Percentiles rank a stretch among this genome's conserved stretches.
Conservation (phyloP, 2,797 vertebrate genomes). For the Spatula clypeata region DNA sequence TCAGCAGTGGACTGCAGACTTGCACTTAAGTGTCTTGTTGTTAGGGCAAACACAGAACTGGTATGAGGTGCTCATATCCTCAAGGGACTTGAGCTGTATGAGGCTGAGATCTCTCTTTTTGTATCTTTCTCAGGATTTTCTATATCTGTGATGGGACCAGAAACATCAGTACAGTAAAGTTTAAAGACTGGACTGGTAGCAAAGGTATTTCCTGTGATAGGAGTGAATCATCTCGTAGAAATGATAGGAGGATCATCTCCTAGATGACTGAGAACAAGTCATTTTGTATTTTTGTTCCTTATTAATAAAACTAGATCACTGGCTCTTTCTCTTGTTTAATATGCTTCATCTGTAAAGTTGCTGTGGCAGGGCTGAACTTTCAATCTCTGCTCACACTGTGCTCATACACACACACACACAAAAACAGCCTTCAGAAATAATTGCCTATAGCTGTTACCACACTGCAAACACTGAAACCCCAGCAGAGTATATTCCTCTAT, state of each 20-base stretch:
- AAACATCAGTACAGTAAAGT: not conserved
- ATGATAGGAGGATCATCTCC: not conserved
- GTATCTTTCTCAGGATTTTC: not conserved
- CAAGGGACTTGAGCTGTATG: fast-evolving
- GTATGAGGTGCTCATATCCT: not conserved
- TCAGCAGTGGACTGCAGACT: not conserved
- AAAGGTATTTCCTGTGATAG: not conserved
- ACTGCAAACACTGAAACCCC: not conserved
- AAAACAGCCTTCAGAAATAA: not conserved
- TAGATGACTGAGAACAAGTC: not conserved
- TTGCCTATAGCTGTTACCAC: fast-evolving
- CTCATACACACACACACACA: not conserved
- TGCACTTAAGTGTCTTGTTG: not conserved
- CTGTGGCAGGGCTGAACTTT: not conserved
- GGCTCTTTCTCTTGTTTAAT: not conserved
- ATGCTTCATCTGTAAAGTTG: not conserved
- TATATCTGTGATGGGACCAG: not conserved
- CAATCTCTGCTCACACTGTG: not conserved
- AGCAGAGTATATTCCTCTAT: fast-evolving
- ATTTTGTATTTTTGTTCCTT: not conserved
- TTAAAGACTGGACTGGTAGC: not conserved
- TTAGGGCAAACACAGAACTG: not conserved
- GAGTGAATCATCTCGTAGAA: not conserved
- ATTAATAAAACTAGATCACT: not conserved
- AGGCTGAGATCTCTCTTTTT: not conserved